Base-by-base conservation (phyloP, 1,140 invertebrate species). In the Leucophenga varia region DNA sequence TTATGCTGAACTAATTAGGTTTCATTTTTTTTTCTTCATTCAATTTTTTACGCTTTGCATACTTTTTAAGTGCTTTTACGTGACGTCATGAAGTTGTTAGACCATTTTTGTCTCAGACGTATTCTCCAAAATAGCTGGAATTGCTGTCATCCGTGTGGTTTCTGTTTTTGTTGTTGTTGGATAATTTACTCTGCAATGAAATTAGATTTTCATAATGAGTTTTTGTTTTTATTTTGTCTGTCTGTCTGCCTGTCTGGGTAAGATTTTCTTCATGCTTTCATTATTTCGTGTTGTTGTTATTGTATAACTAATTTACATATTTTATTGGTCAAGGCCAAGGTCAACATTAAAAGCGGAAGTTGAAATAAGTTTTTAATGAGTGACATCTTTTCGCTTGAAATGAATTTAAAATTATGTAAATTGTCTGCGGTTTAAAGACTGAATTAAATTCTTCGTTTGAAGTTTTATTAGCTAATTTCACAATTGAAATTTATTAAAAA, bases 111-210 rank as follows among this genome's bases (percentile, higher is more conserved):
- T n/a, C n/a, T n/a, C n/a, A n/a, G n/a, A n/a, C n/a, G n/a, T n/a
- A n/a, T n/a, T n/a, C n/a, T n/a, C n/a, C n/a, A n/a, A n/a, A n/a
- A n/a, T n/a, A n/a, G n/a, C n/a, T n/a, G n/a, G 28, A 16, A 20
- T 19, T 16, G 42, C 13, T 21, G 14, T 13, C 21, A n/a, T n/a
- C n/a, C n/a, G n/a, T n/a, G n/a, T n/a, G n/a, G n/a, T n/a, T n/a
- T n/a, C n/a, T n/a, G n/a, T n/a, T 30, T n/a, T 13, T 46, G 47
- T 28, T 42, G 45, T 43, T 25, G 39, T 21, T 50, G 55, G 51
- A 63, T 67, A 65, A 65, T 63, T 67, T 53, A 46, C 52, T 63
- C 59, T 65, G 63, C 61, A 67, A 65, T 63, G 41, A 65, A 65
- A 57, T 65, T 67, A 61, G 61, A 44, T 25, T 43, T 54, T 67